Evolutionary conservation across 2,797 vertebrate species (phyloP).

Genomic region (Pangasius mekongensis): DNA sequence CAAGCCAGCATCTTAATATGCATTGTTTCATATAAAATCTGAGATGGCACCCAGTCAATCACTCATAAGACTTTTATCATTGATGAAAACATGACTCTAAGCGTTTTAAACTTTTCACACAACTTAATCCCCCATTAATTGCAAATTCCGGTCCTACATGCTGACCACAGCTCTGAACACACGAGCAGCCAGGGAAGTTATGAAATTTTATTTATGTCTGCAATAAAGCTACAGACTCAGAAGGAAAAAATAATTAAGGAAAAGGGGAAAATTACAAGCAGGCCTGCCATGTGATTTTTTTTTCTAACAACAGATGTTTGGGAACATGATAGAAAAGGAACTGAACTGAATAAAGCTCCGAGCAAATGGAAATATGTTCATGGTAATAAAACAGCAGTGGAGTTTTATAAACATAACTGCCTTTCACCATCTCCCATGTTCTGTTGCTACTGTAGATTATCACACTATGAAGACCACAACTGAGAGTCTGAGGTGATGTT

Average conservation of each 20-base stretch:
- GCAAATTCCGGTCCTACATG: not conserved
- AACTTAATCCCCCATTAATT: not conserved
- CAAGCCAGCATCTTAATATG: not conserved
- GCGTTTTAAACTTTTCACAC: not conserved
- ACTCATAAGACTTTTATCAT: not conserved
- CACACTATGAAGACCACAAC: not conserved
- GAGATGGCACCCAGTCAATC: not conserved
- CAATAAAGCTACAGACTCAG: constrained; percentile 11
- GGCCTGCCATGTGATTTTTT: not conserved
- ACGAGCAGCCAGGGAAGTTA: not conserved
- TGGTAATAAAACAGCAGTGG: not conserved
- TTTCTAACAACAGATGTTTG: constrained; percentile 7
- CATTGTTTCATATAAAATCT: not conserved
- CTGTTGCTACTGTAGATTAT: constrained; percentile 8
- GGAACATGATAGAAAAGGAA: not conserved
- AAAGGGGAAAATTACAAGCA: not conserved
- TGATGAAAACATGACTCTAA: not conserved
- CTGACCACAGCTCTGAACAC: not conserved
- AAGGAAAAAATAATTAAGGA: constrained; percentile 4
- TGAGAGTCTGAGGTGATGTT: not conserved
- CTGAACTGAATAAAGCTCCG: not conserved
- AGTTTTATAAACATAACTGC: constrained; percentile 4
- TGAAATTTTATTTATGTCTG: constrained; percentile 12
- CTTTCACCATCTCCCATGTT: not conserved
- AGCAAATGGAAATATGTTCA: not conserved